Evolutionary conservation across 2,888 invertebrate species (phyloP).

Genomic region (Dermolepida albohirtum): DNA sequence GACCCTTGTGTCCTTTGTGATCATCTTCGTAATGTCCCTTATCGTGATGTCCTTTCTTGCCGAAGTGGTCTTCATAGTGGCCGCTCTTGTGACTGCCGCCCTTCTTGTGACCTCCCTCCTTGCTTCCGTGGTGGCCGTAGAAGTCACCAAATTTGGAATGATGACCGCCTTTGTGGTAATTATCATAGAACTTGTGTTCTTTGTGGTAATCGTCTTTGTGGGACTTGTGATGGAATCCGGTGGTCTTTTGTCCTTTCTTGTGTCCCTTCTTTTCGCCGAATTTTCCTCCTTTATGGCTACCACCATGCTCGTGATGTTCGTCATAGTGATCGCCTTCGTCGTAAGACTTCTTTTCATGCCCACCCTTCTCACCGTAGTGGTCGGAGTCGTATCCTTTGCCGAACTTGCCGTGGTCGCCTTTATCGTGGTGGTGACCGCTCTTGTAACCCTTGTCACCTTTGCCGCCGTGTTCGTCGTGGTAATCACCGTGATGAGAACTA

Average conservation of each 20-base stretch:
- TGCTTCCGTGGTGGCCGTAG: constrained; percentile 81
- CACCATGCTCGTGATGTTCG: constrained; percentile 74
- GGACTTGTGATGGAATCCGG: constrained; percentile 83
- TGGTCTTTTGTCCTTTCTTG: constrained; percentile 82
- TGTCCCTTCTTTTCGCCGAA: constrained; percentile 82
- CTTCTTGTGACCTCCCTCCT: constrained; percentile 79
- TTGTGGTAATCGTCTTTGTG: constrained; percentile 84
- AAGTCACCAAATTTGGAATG: constrained; percentile 85
- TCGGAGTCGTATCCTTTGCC: constrained; percentile 75
- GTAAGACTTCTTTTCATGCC: constrained; percentile 71
- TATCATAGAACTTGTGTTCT: constrained; percentile 83
- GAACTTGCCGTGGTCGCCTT: constrained; percentile 75
- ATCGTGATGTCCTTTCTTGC: constrained; percentile 83
- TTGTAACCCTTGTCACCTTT: constrained; percentile 78
- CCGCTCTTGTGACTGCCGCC: constrained; percentile 83
- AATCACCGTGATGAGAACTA: constrained; percentile 68
- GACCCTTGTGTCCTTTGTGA: constrained; percentile 83
- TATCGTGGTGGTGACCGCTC: constrained; percentile 73
- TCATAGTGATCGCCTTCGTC: constrained; percentile 74
- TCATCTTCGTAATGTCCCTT: constrained; percentile 85
- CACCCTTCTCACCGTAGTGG: constrained; percentile 73
- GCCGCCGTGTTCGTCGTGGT: constrained; percentile 70
- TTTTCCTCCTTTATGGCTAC: constrained; percentile 76
- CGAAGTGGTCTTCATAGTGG: constrained; percentile 81
- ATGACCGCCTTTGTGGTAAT: constrained; percentile 81